Conservation (phyloP, 1,140 invertebrate species). For the Pseudomyrmex gracilis region DNA sequence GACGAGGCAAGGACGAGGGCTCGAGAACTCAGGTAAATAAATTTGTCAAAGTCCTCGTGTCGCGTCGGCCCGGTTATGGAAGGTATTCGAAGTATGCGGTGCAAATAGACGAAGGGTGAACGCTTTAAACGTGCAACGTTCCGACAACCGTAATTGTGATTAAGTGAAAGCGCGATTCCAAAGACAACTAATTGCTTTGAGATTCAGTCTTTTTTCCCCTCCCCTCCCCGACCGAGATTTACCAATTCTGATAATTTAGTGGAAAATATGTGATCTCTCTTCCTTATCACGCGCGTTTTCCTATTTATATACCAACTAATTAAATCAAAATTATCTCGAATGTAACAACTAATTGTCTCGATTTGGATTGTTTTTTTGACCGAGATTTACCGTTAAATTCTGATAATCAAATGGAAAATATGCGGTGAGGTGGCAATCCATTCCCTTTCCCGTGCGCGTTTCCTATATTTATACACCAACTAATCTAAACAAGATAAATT, state of each 20-base stretch:
- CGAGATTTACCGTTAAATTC: background rate
- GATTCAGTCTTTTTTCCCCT: constrained; percentile 1
- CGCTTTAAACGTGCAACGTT: constrained; percentile 57
- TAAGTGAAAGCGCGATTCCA: constrained; percentile 64
- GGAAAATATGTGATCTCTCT: background rate
- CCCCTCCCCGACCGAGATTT: too few species aligned
- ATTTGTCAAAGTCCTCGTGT: constrained; percentile 70
- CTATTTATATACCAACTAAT: constrained; percentile 14
- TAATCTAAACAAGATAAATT: constrained; percentile 37
- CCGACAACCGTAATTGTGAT: constrained; percentile 51
- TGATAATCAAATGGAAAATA: background rate
- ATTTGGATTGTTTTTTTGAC: too few species aligned
- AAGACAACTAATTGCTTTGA: constrained; percentile 11
- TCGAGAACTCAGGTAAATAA: constrained; percentile 66
- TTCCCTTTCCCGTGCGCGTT: background rate
- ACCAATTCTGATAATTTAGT: background rate
- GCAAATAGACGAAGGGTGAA: constrained; percentile 66
- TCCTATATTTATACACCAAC: background rate
- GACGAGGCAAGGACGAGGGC: background rate
- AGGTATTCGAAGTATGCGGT: constrained; percentile 66
- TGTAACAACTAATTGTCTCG: background rate
- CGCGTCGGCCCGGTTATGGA: constrained; percentile 64
- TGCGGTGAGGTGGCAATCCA: background rate
- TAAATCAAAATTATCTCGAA: constrained; percentile 29
- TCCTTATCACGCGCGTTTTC: too few species aligned